Evolutionary conservation across 2,797 vertebrate genomes (phyloP), one percentile per base, ranked within the genome.

Genomic region (Orestias chungarensis): DNA sequence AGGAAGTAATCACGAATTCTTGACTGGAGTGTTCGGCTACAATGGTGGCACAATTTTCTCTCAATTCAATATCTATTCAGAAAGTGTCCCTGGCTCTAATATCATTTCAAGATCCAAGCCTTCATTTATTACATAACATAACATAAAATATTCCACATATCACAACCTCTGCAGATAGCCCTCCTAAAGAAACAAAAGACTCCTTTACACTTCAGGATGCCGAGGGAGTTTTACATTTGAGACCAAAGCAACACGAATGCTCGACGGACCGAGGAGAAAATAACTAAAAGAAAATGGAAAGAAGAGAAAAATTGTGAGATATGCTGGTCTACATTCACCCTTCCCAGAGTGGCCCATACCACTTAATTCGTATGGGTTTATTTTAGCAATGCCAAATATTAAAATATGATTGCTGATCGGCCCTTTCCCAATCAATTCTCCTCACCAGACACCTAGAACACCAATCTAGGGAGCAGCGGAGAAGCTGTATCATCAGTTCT

Each of bases 331-430:
- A 81, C 75, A 89, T 87, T 83, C 72, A 83, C 91, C 82, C 69
- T 83, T 79, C 61, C 82, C 71, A 66, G 87, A 78, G 89, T 82
- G n/a, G n/a, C n/a, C n/a, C 79, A 84, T 82, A 85, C 88, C 67
- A 80, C 88, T 91, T 92, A 84, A 94, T 94, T 92, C 92, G 86
- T 88, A 89, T 79, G 80, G 83, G 86, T 91, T 91, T 93, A 93
- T 94, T 94, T 94, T 93, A 93, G 93, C 92, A 87, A 86, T 81
- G 89, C 84, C 80, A 86, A 91, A 91, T 93, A 93, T 94, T 95
- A 95, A 95, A n/a, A 92, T 92, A 92, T 93, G 92, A 94, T 93
- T 93, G 90, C 92, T 93, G 89, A 93, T 93, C 87, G 76, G 85
- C 90, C 89, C 85, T 80, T 89, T 88, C 89, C 91, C 86, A 93